Conservation (phyloP, 1,140 invertebrate species). For the Hetaerina americana region DNA sequence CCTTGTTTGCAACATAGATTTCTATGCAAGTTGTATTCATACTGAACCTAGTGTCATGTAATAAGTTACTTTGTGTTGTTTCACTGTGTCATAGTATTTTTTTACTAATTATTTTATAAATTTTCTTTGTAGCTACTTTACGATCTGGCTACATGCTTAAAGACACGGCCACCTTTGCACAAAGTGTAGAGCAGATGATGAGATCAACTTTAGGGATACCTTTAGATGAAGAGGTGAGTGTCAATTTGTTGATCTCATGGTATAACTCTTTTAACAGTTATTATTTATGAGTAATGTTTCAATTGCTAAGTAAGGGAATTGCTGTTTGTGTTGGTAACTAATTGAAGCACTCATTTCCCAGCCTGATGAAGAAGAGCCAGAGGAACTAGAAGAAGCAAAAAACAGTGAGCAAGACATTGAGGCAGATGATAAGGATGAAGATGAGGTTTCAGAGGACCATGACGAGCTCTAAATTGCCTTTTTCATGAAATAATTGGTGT, state of each 20-base stretch:
- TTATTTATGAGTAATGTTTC: background rate
- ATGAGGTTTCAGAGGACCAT: constrained; percentile 12
- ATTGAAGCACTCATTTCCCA: no score
- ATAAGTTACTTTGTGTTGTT: no score
- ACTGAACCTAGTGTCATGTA: no score
- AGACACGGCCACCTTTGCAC: constrained; percentile 77
- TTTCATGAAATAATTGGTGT: background rate
- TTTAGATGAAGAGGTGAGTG: constrained; percentile 50
- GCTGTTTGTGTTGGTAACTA: background rate
- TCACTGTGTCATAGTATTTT: no score
- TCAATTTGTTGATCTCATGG: background rate
- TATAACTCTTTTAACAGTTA: background rate
- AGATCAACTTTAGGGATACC: constrained; percentile 68
- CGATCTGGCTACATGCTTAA: constrained; percentile 79
- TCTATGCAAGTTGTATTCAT: no score
- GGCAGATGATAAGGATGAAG: constrained; percentile 2
- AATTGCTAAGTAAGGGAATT: background rate
- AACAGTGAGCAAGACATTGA: constrained; percentile 1
- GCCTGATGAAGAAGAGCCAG: constrained; percentile 39
- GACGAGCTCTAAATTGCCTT: constrained; percentile 13
- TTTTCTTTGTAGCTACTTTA: constrained; percentile 74
- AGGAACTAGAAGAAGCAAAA: constrained; percentile 7
- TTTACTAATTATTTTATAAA: no score
- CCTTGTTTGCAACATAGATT: no score
- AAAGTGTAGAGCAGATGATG: constrained; percentile 78